phyloP scores from a whole-genome alignment of 2,888 invertebrate species.

The Meganola albula region DNA sequence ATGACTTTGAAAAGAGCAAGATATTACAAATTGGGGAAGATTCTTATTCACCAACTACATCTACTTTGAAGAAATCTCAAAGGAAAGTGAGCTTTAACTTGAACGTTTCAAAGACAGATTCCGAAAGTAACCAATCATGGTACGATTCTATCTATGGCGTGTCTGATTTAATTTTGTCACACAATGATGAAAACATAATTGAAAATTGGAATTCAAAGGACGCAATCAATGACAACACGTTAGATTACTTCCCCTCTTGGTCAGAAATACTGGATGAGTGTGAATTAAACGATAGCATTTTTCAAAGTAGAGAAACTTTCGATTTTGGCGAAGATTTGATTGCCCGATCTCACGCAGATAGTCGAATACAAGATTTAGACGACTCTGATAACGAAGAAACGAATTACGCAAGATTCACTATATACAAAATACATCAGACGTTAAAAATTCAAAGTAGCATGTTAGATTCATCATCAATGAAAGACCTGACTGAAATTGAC shows the following conservation, averaged over 20 bases:
- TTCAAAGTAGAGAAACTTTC: conserved; percentile 35
- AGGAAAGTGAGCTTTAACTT: conserved; percentile 45
- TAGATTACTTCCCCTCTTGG: conserved; percentile 45
- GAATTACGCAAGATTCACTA: conserved; percentile 55
- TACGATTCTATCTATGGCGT: conserved; percentile 62
- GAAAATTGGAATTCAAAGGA: conserved; percentile 5
- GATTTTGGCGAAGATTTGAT: conserved; percentile 41
- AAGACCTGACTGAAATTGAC: conserved; percentile 40
- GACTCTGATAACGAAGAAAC: conserved; percentile 38
- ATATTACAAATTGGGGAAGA: conserved; percentile 31
- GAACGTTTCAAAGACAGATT: conserved; percentile 33
- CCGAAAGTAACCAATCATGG: conserved; percentile 47
- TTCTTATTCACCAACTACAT: conserved; percentile 37
- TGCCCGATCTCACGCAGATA: conserved; percentile 40
- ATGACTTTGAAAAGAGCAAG: conserved; percentile 51
- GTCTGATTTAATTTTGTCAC: conserved; percentile 36
- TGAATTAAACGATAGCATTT: conserved; percentile 37
- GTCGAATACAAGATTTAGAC: conserved; percentile 36
- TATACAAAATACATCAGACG: conserved; percentile 56
- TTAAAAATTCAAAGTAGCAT: conserved; percentile 43
- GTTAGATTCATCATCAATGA: conserved; percentile 62
- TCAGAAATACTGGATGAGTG: conserved; percentile 52
- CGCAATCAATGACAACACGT: conserved; percentile 19
- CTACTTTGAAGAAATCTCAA: conserved; percentile 50
- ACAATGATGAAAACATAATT: conserved; percentile 11